Conservation (phyloP, 2,113 vertebrate genomes). For the Nesospiza acunhae region DNA sequence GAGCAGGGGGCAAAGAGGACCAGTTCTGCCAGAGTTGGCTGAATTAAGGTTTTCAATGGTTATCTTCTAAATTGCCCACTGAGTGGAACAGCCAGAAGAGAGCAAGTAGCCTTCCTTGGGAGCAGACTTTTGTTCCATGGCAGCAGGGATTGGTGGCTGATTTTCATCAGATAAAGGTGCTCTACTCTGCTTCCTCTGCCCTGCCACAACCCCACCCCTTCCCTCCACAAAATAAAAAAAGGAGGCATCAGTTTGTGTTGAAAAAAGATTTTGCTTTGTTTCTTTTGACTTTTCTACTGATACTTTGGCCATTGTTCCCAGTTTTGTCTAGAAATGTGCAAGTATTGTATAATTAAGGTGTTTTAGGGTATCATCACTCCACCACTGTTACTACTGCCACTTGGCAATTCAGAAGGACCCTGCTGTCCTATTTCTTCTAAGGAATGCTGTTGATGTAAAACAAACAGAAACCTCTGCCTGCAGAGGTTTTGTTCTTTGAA, state of each 20-base stretch:
- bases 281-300: neutral
- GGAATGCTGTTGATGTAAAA: neutral
- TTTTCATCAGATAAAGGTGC: neutral
- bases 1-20: neutral
- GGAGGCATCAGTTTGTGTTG: neutral
- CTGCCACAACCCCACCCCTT: too few relatives aligned
- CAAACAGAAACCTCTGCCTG: neutral
- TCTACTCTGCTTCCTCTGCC: neutral
- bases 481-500: neutral
- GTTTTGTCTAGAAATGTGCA: neutral
- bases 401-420: neutral
- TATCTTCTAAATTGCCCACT: neutral
- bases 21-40: neutral
- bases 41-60: neutral
- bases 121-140: neutral
- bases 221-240: neutral
- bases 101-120: neutral
- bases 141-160: neutral
- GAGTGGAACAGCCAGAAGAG: neutral
- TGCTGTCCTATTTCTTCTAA: neutral
- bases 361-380: neutral
- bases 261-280: neutral
- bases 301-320: neutral
- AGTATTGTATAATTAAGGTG: neutral
- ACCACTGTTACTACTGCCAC: neutral